Evolutionary conservation across 2,113 vertebrate species (phyloP), one percentile per base, ranked within the genome.

Genomic region (Carettochelys insculpta): DNA sequence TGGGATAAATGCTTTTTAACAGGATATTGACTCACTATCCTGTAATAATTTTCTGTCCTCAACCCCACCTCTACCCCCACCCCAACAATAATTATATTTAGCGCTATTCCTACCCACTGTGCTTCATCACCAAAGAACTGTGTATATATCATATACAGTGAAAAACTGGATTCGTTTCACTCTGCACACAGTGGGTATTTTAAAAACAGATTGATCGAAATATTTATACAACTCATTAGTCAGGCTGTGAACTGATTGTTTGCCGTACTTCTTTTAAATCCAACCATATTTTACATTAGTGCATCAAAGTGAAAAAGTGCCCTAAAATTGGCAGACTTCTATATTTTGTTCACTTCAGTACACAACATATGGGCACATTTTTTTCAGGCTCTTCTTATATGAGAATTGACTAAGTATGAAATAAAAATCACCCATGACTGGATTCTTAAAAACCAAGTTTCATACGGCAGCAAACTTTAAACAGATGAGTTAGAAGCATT

Each of bases 231-330:
- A 54, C 38, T 54, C 13, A 29, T 80, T 80, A 54, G 43, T 27
- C 51, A 50, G 73, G 75, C 82, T 68, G 65, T 76, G 65, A 45
- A 73, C 11, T 13, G 14, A 50, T 56, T 76, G 52, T 51, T 58
- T 71, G 51, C 78, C 47, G 11, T 56, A 87, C 45, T 77, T 77
- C 53, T 27, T 78, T 34, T 29, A 65, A 65, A 77, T 85, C 25
- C 5, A 77, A 31, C 77, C 43, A 4, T 5, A 56, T 87, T 85
- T 87, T 86, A 92, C 94, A 88, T 78, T 90, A 92, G 93, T 93
- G 86, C 51, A 78, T 29, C 51, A 17, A 43, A 56, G 38, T 25
- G 47, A 48, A 25, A 61, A 41, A 25, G 24, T 43, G 50, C 52
- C 75, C 79, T 56, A 31, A 48, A 24, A 75, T 82, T 80, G 58